Conservation (phyloP, 2,113 vertebrate genomes). For the Muntiacus reevesi region DNA sequence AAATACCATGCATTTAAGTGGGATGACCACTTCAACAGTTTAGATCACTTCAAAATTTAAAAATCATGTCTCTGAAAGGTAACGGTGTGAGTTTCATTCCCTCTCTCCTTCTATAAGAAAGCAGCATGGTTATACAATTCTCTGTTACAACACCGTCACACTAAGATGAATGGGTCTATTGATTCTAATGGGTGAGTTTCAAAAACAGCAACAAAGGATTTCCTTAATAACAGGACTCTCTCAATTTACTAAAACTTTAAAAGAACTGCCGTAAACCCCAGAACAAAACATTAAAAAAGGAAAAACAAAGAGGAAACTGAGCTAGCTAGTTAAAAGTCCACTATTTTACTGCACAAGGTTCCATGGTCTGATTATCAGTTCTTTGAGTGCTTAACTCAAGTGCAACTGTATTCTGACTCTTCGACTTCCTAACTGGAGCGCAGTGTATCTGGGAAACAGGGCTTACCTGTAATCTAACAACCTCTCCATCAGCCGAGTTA, state of each 20-base stretch:
- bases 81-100: background rate
- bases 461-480: conserved; percentile 96
- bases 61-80: background rate
- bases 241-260: background rate
- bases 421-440: background rate
- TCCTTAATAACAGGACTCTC: background rate
- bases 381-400: background rate
- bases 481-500: conserved; percentile 98
- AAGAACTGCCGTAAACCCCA: background rate
- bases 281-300: background rate
- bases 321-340: conserved; percentile 23
- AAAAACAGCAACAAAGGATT: background rate
- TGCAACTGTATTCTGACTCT: background rate
- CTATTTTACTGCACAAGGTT: background rate
- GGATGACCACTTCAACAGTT: background rate
- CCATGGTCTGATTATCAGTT: conserved; percentile 19
- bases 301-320: background rate
- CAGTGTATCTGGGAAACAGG: background rate
- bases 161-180: background rate
- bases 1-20: background rate
- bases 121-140: background rate
- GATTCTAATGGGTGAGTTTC: background rate
- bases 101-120: background rate
- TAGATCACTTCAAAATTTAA: background rate
- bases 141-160: background rate